Conservation (phyloP, 2,888 invertebrate species). For the Panopea generosa region DNA sequence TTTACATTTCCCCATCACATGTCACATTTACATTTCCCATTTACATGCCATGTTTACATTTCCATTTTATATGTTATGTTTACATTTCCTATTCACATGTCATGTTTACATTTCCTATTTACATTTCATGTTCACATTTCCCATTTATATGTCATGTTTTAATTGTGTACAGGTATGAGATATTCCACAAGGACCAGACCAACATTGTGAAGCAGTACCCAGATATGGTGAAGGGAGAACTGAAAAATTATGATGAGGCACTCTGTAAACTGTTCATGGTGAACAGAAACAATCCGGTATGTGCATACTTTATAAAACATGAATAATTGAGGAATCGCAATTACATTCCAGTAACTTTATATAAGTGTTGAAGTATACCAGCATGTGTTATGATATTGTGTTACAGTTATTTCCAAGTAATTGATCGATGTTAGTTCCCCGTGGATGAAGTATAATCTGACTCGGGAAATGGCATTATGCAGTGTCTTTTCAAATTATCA, state of each 20-base stretch:
- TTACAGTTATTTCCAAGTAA: neutral
- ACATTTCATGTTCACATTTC: no score
- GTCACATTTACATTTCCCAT: no score
- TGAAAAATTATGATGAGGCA: conserved; percentile 78
- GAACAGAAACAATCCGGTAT: conserved; percentile 72
- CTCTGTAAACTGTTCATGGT: conserved; percentile 81
- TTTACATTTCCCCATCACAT: no score
- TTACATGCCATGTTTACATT: no score
- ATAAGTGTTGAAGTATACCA: neutral
- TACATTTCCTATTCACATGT: no score
- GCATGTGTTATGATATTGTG: neutral
- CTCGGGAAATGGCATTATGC: no score
- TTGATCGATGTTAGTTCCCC: no score
- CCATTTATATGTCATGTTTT: no score
- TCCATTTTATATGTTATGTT: no score
- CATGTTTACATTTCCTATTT: no score
- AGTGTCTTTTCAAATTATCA: no score
- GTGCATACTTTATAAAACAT: conserved; percentile 11
- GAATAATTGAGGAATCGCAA: neutral
- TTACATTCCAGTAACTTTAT: neutral
- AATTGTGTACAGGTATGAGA: conserved; percentile 74
- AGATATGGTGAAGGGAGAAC: conserved; percentile 80
- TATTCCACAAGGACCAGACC: conserved; percentile 82
- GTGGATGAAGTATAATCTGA: no score
- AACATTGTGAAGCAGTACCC: conserved; percentile 82